Base-by-base conservation (phyloP, 2,113 vertebrate species). In the Argyrosomus japonicus region DNA sequence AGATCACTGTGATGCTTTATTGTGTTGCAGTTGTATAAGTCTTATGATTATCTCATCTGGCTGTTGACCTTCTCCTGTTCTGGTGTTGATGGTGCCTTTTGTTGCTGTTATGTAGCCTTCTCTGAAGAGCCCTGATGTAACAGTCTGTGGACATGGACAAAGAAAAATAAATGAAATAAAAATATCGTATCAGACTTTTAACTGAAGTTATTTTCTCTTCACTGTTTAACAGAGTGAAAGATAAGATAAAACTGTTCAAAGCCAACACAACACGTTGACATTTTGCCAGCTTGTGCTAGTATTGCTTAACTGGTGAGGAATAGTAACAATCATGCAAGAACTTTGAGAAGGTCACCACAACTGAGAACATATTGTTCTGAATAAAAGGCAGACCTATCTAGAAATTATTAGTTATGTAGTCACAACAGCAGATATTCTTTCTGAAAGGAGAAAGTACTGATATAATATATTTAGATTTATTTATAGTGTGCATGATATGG, bases 31-130 rank as follows among this genome's bases (percentile, higher is more conserved):
- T 4, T 25, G 10, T 71, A 32, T 15, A 61, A 75, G 19, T 71
- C n/a, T 63, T 11, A 13, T n/a, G 40, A 74, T 88, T 43, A 79
- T 79, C 68, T 73, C 0, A 0, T 40, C 25, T 48, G 61, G 32
- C 48, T 7, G 43, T 43, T 82, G 79, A 75, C 67, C 75, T 81
- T 86, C 56, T 68, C 21, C 51, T 68, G 43, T 36, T 60, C 82
- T 5, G 25, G n/a, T 63, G 79, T 45, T 70, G 68, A 81, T 80
- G 56, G 32, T n/a, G 36, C 18, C 15, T 71, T 75, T 47, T 61
- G 57, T 56, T 11, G 47, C 18, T 60, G 14, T 74, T 53, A 18
- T 75, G 53, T 68, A 15, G 50, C 36, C 73, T 25, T 47, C 47
- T 57, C 13, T 58, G 51, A 29, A 27, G 6, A 48, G 27, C n/a